Evolutionary conservation across 2,113 vertebrate genomes (phyloP).

Genomic region (Microtus ochrogaster): DNA sequence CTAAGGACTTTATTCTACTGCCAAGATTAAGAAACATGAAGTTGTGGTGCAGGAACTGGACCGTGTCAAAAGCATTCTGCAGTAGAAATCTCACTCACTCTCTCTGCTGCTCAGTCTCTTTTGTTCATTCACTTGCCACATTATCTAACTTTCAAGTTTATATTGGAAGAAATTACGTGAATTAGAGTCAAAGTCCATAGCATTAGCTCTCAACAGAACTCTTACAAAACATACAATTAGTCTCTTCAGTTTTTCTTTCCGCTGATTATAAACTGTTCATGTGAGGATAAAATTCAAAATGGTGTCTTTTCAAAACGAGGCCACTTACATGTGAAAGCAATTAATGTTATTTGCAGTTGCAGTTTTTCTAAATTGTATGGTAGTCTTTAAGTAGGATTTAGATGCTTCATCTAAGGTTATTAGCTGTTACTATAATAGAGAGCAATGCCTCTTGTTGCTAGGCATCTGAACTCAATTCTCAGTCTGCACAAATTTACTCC

Average conservation of each 20-base stretch:
- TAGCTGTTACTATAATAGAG: not conserved
- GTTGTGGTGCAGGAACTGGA: slow-evolving; percentile 84
- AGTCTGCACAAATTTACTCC: not conserved
- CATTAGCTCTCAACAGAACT: not conserved
- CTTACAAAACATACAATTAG: slow-evolving; percentile 32
- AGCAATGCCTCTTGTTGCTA: not conserved
- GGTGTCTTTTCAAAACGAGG: slow-evolving; percentile 24
- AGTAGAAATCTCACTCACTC: slow-evolving; percentile 68
- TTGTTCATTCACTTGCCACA: slow-evolving; percentile 49
- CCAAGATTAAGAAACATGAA: slow-evolving; percentile 88
- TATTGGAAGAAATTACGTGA: slow-evolving; percentile 53
- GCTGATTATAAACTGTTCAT: slow-evolving; percentile 55
- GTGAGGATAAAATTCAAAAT: slow-evolving; percentile 39
- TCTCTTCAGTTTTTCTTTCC: not conserved
- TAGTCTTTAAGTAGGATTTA: slow-evolving; percentile 29
- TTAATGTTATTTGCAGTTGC: slow-evolving; percentile 1
- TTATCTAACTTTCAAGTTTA: slow-evolving; percentile 74
- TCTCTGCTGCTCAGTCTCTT: slow-evolving; percentile 28
- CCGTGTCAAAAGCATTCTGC: slow-evolving; percentile 81
- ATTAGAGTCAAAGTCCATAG: slow-evolving; percentile 25
- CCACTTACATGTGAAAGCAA: slow-evolving; percentile 61
- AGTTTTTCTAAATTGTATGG: slow-evolving; percentile 58
- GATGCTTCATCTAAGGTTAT: slow-evolving; percentile 10
- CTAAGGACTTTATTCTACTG: slow-evolving; percentile 88
- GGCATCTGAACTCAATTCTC: not conserved